phyloP scores from a whole-genome alignment of 2,113 vertebrate species.

The Lonchura striata region DNA sequence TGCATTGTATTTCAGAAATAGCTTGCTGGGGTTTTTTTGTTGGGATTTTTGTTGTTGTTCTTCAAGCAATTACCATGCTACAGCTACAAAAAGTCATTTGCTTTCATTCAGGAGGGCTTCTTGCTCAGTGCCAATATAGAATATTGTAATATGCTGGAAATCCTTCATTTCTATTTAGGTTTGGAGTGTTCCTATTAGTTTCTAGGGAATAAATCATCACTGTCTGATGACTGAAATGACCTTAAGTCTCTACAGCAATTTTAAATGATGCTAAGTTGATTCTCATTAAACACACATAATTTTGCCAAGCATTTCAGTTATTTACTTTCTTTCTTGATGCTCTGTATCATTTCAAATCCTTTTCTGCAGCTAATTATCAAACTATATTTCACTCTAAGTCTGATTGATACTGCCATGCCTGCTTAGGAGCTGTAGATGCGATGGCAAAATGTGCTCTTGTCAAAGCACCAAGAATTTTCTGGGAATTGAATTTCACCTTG shows the following conservation, averaged over 20 bases:
- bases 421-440: not conserved
- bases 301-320: not conserved
- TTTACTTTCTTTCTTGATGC: not conserved
- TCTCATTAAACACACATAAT: not conserved
- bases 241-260: not conserved
- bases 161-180: conserved; percentile 33
- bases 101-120: not conserved
- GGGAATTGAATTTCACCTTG: conserved; percentile 1
- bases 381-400: not conserved
- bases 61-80: not conserved
- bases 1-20: not conserved
- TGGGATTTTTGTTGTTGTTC: not conserved
- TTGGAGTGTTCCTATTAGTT: not conserved
- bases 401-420: not conserved
- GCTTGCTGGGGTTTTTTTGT: not conserved
- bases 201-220: conserved; percentile 26
- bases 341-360: not conserved
- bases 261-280: not conserved
- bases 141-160: not conserved
- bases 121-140: not conserved
- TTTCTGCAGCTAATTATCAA: not conserved
- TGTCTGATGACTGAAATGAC: not conserved
- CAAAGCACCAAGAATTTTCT: not conserved
- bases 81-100: not conserved
- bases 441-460: fast-evolving